Conservation (phyloP, 2,113 vertebrate species). For the Chloropsis cyanopogon region DNA sequence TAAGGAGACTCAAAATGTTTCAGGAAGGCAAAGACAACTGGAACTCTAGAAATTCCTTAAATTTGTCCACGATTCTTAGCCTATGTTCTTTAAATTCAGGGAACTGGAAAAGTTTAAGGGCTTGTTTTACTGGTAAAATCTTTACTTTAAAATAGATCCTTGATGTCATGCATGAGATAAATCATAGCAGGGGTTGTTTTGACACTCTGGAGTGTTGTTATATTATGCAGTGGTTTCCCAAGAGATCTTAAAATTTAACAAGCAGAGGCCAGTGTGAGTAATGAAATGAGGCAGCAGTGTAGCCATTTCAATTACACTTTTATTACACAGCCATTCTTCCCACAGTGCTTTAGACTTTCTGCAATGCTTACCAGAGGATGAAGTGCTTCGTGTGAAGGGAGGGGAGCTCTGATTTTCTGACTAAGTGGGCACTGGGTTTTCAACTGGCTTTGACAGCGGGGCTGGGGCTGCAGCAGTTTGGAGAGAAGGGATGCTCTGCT, state of each 20-base stretch:
- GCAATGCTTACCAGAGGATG: slow-evolving; percentile 16
- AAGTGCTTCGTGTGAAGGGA: neutral
- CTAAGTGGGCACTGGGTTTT: neutral
- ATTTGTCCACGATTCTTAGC: neutral
- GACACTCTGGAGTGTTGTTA: slow-evolving; percentile 46
- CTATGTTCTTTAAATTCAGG: neutral
- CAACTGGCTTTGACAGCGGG: neutral
- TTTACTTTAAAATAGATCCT: slow-evolving; percentile 26
- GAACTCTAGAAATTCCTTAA: neutral
- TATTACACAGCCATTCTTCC: slow-evolving; percentile 47
- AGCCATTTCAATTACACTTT: slow-evolving; percentile 53
- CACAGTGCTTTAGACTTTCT: neutral
- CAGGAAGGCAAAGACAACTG: neutral
- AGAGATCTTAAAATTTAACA: slow-evolving; percentile 62
- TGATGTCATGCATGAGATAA: slow-evolving; percentile 7
- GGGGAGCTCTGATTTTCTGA: neutral
- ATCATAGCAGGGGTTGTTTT: slow-evolving; percentile 34
- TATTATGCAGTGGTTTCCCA: slow-evolving; percentile 40
- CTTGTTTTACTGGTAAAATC: neutral
- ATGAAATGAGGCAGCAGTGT: slow-evolving; percentile 43
- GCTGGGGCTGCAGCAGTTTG: neutral
- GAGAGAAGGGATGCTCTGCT: neutral
- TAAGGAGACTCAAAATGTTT: neutral
- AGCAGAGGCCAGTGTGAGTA: slow-evolving; percentile 23
- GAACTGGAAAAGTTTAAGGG: neutral